Evolutionary conservation across 1,140 invertebrate genomes (phyloP), one percentile per base, ranked within the genome.

Genomic region (Drosophila baimaii): DNA sequence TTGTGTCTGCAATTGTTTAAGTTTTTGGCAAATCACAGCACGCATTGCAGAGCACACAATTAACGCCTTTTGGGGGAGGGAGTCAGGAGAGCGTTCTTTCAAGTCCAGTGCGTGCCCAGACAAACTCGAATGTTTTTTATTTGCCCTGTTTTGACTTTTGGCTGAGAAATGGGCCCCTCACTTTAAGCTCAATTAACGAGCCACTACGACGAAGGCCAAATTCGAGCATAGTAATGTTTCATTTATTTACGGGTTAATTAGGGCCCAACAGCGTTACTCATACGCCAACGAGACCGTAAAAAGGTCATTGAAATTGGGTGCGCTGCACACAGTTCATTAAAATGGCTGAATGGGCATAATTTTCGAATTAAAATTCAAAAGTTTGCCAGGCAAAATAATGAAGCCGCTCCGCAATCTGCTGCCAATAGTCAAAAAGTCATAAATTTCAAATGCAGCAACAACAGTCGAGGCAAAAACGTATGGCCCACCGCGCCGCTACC

Each of bases 301-400:
- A 68, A 59, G 74, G 83, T 84, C 74, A 81, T 85, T 85, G 63
- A 74, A 72, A 77, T 77, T 57, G 84, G 44, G 31, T 27, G 39
- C 35, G 49, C 27, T 52, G 61, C 25, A 27, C 68, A 44, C 76
- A 74, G 68, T 79, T 78, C 75, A 78, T 79, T 79, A 79, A 78
- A 78, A 78, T 19, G 51, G 44, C 58, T 52, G 52, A 78, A 71
- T 66, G 58, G 84, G 80, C 84, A 89, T 89, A 88, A 88, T 88
- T 88, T 79, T 75, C 84, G 69, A 84, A 89, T 89, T 89, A 84
- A 89, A 89, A 89, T 89, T 89, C 85, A 90, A 89, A 89, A 89
- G 73, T 89, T 89, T 88, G 59, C 76, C 69, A 61, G 58, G 69
- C 83, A 77, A 83, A 88, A 89, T 89, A 89, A 89, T 89, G 77